Evolutionary conservation across 1,140 invertebrate genomes (phyloP).

Genomic region (Lasioglossum baleicum): DNA sequence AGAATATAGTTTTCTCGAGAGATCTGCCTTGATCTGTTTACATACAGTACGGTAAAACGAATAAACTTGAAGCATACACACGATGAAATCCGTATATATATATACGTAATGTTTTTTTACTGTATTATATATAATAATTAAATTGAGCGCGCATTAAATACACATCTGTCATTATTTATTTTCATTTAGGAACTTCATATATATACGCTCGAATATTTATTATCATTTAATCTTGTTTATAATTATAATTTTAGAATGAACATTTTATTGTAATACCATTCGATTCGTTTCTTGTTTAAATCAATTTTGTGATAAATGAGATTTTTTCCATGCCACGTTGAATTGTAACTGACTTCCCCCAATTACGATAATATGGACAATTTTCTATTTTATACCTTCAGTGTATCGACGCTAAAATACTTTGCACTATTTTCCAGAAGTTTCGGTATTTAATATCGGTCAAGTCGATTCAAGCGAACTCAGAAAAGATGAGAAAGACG

Average conservation of each 20-base stretch:
- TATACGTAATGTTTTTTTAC: conserved; percentile 24
- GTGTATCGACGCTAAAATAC: neutral
- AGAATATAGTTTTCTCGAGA: neutral
- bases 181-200: conserved; percentile 28
- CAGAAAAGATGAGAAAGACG: too few relatives aligned
- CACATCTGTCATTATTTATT: conserved; percentile 34
- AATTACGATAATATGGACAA: neutral
- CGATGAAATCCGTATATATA: conserved; percentile 12
- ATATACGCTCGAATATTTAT: conserved; percentile 31
- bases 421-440: neutral
- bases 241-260: neutral
- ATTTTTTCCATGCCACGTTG: neutral
- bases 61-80: conserved; percentile 13
- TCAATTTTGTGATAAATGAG: neutral
- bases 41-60: neutral
- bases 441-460: neutral
- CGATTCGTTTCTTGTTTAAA: neutral
- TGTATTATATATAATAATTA: neutral
- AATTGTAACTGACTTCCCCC: neutral
- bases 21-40: neutral
- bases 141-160: conserved; percentile 12
- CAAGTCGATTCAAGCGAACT: neutral
- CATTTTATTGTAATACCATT: neutral
- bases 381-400: neutral
- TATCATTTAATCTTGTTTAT: conserved; percentile 5